Base-by-base conservation (phyloP, 2,888 invertebrate species). In the Rhorus exstirpatorius region DNA sequence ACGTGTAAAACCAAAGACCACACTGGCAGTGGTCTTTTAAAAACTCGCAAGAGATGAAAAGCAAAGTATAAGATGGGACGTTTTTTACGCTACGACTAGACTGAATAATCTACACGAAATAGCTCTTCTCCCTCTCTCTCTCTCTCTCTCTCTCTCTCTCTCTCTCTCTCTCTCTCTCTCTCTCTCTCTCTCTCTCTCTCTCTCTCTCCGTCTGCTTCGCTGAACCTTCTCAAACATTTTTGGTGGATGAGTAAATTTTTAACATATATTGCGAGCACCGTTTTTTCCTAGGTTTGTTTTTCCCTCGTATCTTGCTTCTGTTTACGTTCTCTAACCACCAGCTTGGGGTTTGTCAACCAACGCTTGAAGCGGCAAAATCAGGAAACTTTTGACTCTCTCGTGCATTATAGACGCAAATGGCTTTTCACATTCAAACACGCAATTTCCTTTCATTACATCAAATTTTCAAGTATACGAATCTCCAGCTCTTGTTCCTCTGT, bases 1-100 rank as follows among this genome's bases (percentile, higher is more conserved):
- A 41, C 49, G 44, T 21, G 53, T 44, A 44, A 31, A 79, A 67
- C 38, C 26, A 26, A 67, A 51, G 8, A 35, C 35, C n/a, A n/a
- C 51, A n/a, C 24, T 31, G 12, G 21, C 24, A 49, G 35, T 51
- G 19, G 35, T 51, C 31, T 1, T 60, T 53, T 19, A 26, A 61
- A 53, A 24, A 7, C 14, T 51, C 24, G 4, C 17, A 10, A 41
- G 44, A 61, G 46, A 38, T 41, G 8, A 46, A 71, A 24, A 58
- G 44, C n/a, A 46, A 26, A 26, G 49, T 31, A 49, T 41, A 65
- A 14, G 51, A 65, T 60, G 7, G 19, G 31, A 53, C 21, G 63
- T 44, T 58, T 38, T 41, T 72, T 72, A 79, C 41, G 49, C 14
- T 44, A 12, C 26, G 31, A 55, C 63, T 65, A 71, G 71, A 63